These are phyloP conservation scores for Heteromyza rotundicornis DNA, from an alignment of 2,888 invertebrate genomes.

Conservation along the genomic window DNA sequence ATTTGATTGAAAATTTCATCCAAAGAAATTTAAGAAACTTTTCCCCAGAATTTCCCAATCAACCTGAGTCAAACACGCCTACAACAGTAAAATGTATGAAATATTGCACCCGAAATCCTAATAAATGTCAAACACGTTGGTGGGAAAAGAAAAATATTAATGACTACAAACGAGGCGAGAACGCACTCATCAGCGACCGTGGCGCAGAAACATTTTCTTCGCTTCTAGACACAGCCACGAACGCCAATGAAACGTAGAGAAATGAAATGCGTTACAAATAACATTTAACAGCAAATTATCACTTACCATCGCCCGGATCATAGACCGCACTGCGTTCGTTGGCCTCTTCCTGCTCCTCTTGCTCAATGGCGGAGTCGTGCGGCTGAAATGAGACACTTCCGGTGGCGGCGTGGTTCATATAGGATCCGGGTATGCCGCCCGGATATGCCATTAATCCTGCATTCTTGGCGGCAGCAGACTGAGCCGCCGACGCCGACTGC, in stretches of 20 bases:
- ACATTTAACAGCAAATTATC: background rate
- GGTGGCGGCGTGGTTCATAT: slow-evolving; percentile 23
- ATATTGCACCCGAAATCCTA: too few species aligned
- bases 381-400: slow-evolving; percentile 40
- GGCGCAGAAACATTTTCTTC: too few species aligned
- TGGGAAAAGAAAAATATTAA: background rate
- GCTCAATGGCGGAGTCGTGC: slow-evolving; percentile 40
- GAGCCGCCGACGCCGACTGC: slow-evolving; percentile 24
- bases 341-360: too few species aligned
- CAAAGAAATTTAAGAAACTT: background rate
- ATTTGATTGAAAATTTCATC: too few species aligned
- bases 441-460: slow-evolving; percentile 25
- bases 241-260: slow-evolving; percentile 7
- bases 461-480: slow-evolving; percentile 23
- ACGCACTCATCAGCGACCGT: too few species aligned
- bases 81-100: background rate
- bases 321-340: slow-evolving; percentile 52
- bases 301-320: slow-evolving; percentile 62
- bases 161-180: background rate
- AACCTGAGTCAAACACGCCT: too few species aligned
- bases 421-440: slow-evolving; percentile 17
- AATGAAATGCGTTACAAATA: background rate
- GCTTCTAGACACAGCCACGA: background rate
- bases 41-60: too few species aligned
- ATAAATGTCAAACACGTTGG: background rate